A percentile compares a stretch with the other conserved stretches of the same genome.
These are phyloP conservation scores for Strix uralensis DNA, from an alignment of 2,113 vertebrate species.

Conservation along the genomic window DNA sequence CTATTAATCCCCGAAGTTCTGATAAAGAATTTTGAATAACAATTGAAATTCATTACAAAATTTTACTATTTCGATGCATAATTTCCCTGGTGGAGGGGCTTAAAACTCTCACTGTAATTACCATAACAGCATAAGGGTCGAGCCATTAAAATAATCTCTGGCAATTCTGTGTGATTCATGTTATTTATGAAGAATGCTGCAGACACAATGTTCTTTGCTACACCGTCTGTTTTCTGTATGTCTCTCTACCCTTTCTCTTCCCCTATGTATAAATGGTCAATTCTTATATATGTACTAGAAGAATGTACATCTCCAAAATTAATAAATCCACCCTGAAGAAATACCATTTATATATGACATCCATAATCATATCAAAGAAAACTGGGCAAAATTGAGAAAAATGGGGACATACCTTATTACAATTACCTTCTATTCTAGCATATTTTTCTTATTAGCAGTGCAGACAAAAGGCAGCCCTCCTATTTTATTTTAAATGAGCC, in stretches of 20 bases:
- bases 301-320: slow-evolving; percentile 65
- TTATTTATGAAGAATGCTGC: slow-evolving; percentile 55
- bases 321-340: slow-evolving; percentile 61
- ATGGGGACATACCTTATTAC: slow-evolving; percentile 57
- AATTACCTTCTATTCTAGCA: slow-evolving; percentile 65
- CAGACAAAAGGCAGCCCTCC: slow-evolving; percentile 42
- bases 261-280: slow-evolving; percentile 56
- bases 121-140: slow-evolving; percentile 52
- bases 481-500: slow-evolving; percentile 64
- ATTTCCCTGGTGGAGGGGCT: slow-evolving; percentile 55
- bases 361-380: slow-evolving; percentile 69
- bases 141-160: slow-evolving; percentile 74
- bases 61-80: slow-evolving; percentile 52
- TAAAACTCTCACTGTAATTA: slow-evolving; percentile 70
- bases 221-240: slow-evolving; percentile 24
- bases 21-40: slow-evolving; percentile 34
- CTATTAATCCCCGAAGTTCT: slow-evolving; percentile 38
- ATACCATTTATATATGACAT: slow-evolving; percentile 59
- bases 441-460: slow-evolving; percentile 65
- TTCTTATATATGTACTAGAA: slow-evolving; percentile 36
- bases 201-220: slow-evolving; percentile 1
- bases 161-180: slow-evolving; percentile 59
- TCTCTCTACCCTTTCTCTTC: neutral
- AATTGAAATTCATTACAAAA: slow-evolving; percentile 42
- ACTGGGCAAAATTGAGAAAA: slow-evolving; percentile 64